Evolutionary conservation across 2,888 invertebrate genomes (phyloP), one percentile per base, ranked within the genome.

Genomic region (Neoitamus cyanurus): DNA sequence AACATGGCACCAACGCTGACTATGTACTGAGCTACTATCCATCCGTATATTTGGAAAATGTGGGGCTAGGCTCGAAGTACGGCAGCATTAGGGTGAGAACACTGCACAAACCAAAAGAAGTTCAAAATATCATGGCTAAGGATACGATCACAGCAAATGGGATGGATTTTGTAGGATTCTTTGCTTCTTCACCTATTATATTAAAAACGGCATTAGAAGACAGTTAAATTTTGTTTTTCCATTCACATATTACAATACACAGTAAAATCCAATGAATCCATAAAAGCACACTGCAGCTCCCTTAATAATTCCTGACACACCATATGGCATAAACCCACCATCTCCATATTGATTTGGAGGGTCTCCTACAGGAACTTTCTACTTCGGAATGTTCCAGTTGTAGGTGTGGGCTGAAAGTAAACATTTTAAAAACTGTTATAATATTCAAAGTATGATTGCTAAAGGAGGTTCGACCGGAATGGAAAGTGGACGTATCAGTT

Each of bases 241-340:
- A 2, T n/a, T 34, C 6, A 36, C 11, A 37, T 13, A 4, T 87
- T 89, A 92, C 92, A 94, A n/a, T 86, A 96, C 97, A 89, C 96
- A 96, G 92, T 98, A 98, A 91, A 98, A 98, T 0, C 98, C 98
- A 87, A 98, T 97, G 89, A 97, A 98, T 2, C 97, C 97, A 90
- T 97, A 98, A 92, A 98, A 98, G 90, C 97, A 97, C n/a, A 94
- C 94, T 0, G 96, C 96, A 1, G 96, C 96, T 0, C 97, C 97
- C 86, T 94, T 94, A 86, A 97, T 94, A 86, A 97, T 94, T 1
- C 96, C 98, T 0, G 93, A 92, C 20, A 96, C 88, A 0, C 97
- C 97, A 90, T 94, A 97, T 0, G 98, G 97, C 83, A 95, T 94
- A 90, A 97, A 98, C 1, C 97, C 97, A 0, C 97, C 97, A 7